Conservation (phyloP, 2,888 invertebrate species). For the Hirtodrosophila alboralis region DNA sequence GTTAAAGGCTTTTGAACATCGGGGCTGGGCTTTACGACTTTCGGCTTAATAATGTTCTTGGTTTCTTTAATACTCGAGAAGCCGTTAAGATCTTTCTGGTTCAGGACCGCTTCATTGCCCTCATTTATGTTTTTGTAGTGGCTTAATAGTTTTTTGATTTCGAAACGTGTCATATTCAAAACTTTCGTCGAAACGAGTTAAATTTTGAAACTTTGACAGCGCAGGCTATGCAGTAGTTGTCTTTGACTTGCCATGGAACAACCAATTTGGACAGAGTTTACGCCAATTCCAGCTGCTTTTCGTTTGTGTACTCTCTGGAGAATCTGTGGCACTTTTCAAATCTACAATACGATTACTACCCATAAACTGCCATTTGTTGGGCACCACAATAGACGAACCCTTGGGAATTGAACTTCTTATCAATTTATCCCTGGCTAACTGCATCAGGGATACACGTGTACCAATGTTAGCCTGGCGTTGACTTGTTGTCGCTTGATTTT, state of each 20-base stretch:
- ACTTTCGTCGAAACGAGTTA: not conserved
- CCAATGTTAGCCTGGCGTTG: too few species aligned
- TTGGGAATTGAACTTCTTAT: not conserved
- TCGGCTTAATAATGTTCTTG: too few species aligned
- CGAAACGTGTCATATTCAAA: constrained; percentile 45
- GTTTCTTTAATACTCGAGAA: too few species aligned
- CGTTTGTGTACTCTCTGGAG: not conserved
- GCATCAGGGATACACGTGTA: too few species aligned
- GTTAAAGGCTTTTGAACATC: not conserved
- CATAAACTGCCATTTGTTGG: constrained; percentile 14
- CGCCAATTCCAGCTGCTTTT: constrained; percentile 12
- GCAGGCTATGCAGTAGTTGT: constrained; percentile 12
- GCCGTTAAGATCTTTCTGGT: not conserved
- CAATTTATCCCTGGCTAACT: too few species aligned
- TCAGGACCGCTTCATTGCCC: constrained; percentile 1
- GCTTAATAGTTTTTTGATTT: constrained; percentile 50
- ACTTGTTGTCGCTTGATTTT: too few species aligned
- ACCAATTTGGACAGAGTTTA: constrained; percentile 11
- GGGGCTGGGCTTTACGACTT: not conserved
- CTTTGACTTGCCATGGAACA: not conserved
- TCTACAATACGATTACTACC: too few species aligned
- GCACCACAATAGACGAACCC: constrained; percentile 19
- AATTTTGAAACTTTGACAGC: constrained; percentile 11
- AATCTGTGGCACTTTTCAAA: too few species aligned
- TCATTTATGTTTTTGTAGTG: constrained; percentile 39